phyloP scores from a whole-genome alignment of 2,113 vertebrate species.

The cat (Felis catus) region F.catus_Fca126_mat1.0 CM031420.1:27469001-27469500 shows the following conservation, averaged over 20 bases:
- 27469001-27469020: neutral
- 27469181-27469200: neutral
- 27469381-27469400: neutral
- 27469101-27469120: neutral
- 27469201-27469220: neutral
- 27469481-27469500: neutral
- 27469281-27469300: neutral
- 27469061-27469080: neutral
- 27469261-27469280: neutral
- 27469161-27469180: neutral
- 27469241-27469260: slow-evolving; percentile 13
- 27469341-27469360: neutral
- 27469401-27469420: neutral
- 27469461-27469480: neutral
- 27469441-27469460: slow-evolving; percentile 2
- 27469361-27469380: neutral
- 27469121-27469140: no score
- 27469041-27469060: neutral
- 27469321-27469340: neutral
- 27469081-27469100: neutral
- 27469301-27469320: neutral
- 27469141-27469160: neutral
- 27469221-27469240: neutral
- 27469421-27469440: neutral
- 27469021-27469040: neutral